Evolutionary conservation across 2,888 invertebrate genomes (phyloP), one percentile per base, ranked within the genome.

Genomic region (Napeogenes sylphis): DNA sequence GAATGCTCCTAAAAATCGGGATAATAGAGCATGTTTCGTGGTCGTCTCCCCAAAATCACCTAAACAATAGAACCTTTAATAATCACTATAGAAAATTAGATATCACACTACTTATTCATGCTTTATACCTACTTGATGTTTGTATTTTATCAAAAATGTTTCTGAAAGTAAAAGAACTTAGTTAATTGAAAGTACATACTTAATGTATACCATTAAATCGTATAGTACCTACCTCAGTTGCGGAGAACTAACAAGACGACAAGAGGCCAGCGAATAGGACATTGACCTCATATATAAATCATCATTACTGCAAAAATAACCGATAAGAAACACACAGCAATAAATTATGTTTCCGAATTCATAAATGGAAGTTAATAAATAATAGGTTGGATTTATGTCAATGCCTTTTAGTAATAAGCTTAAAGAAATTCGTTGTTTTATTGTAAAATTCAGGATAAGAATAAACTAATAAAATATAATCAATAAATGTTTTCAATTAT

Each of bases 1-100:
- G 70, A 90, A 90, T 0, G 90, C 87, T 33, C 85, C 86, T 54
- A 90, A 71, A 66, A 90, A 86, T 65, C 79, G 77, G 0, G 89
- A 83, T 4, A 87, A 65, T 4, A 90, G 71, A 2, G 77, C 73
- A 54, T 80, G 79, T 54, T 79, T 79, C 8, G 81, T 71, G 53
- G 81, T 79, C 0, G 64, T 70, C 46, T 80, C 82, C 4, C 74
- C 79, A 58, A 81, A 71, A 62, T 70, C 66, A 55, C 75, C 86
- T 85, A 67, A 51, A 73, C 1, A 4, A 10, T 51, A 51, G 2
- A 8, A 3, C 30, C 21, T 51, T 51, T 21, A 14, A 51, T 51
- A 21, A 21, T 21, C n/a, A 3, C 5, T 21, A 30, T 5, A 51
- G 8, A 14, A 3, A 10, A 42, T 42, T 2, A 10, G 62, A 53